Percentiles rank a stretch among this genome's conserved stretches.
phyloP scores from a whole-genome alignment of 2,888 invertebrate genomes.

The Tuberolachnus salignus region DNA sequence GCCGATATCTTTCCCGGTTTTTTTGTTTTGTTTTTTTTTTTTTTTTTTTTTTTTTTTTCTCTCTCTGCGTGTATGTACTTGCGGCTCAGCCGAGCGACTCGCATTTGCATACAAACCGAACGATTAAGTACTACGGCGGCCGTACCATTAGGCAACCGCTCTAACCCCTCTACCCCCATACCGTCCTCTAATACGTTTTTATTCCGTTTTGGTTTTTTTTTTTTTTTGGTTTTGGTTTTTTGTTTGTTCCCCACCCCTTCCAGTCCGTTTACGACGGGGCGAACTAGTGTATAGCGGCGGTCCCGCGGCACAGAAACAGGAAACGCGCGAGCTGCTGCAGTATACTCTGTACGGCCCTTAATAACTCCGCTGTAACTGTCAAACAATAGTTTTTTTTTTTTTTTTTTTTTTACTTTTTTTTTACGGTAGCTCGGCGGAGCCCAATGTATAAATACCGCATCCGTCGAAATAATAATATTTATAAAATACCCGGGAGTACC shows the following conservation, averaged over 20 bases:
- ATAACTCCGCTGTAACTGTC: not conserved
- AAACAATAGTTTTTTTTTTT: conserved; percentile 35
- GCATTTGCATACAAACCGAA: conserved; percentile 50
- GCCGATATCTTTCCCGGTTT: too few species aligned
- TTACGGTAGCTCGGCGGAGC: not conserved
- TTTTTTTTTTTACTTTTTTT: conserved; percentile 15
- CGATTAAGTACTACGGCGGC: conserved; percentile 9
- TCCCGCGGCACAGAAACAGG: conserved; percentile 29
- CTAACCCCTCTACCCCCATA: too few species aligned
- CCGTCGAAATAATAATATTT: not conserved
- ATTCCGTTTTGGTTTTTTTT: not conserved
- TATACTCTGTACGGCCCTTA: too few species aligned
- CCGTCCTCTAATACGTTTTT: not conserved
- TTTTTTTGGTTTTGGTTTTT: not conserved
- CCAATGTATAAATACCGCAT: conserved; percentile 37
- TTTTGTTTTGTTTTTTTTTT: too few species aligned
- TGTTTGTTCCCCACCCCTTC: not conserved
- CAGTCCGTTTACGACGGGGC: conserved; percentile 21
- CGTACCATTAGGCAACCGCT: conserved; percentile 39
- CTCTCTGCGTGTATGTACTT: conserved; percentile 10
- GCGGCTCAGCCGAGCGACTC: not conserved
- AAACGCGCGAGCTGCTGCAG: conserved; percentile 25
- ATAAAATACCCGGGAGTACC: not conserved
- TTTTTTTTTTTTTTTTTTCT: conserved; percentile 3
- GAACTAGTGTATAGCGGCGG: conserved; percentile 24